Evolutionary conservation across 2,113 vertebrate genomes (phyloP).

Genomic region (Panthera tigris): DNA sequence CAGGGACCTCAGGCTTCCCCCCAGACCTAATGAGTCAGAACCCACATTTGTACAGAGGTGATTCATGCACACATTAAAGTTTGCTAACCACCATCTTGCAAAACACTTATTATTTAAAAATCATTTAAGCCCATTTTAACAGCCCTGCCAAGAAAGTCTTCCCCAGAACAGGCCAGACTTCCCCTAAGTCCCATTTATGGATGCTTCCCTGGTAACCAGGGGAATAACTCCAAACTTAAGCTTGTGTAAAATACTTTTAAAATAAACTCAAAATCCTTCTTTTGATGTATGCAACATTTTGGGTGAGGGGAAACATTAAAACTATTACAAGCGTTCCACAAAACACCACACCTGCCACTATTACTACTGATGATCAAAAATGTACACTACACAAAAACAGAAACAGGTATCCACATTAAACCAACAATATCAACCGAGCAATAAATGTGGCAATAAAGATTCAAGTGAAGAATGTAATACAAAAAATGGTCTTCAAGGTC

Average conservation of each 20-base stretch:
- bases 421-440: not conserved
- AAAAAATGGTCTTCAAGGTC: not conserved
- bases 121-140: not conserved
- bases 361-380: not conserved
- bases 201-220: not conserved
- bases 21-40: not conserved
- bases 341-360: not conserved
- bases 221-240: conserved; percentile 10
- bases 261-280: not conserved
- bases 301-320: not conserved
- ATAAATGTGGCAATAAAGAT: not conserved
- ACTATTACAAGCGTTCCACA: not conserved
- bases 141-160: not conserved
- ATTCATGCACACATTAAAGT: not conserved
- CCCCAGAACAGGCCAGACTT: not conserved
- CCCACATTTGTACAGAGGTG: not conserved
- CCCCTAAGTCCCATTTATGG: not conserved
- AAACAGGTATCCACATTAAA: not conserved
- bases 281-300: not conserved
- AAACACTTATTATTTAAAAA: not conserved
- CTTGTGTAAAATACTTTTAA: conserved; percentile 21
- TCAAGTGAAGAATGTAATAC: not conserved
- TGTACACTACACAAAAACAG: conserved; percentile 8
- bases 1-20: not conserved
- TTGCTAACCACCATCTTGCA: not conserved